phyloP scores from a whole-genome alignment of 2,888 invertebrate species.

The Tiliacea aurago region DNA sequence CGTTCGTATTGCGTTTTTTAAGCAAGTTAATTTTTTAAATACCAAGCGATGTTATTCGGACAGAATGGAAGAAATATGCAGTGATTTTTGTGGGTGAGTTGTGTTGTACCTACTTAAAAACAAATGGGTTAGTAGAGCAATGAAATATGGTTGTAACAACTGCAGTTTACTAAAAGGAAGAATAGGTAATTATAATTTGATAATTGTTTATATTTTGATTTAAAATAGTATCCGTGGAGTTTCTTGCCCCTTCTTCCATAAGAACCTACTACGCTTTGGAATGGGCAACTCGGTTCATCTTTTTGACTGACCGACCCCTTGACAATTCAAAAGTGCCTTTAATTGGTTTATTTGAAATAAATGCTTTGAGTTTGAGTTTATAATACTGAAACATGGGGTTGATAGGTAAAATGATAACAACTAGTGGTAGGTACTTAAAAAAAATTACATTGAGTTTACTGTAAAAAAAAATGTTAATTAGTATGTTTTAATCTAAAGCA shows the following conservation, averaged over 20 bases:
- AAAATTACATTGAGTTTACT: background rate
- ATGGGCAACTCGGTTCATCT: too few species aligned
- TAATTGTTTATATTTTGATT: too few species aligned
- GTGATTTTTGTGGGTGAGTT: conserved; percentile 13
- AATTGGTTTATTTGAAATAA: too few species aligned
- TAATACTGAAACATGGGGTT: background rate
- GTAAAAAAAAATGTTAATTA: conserved; percentile 13
- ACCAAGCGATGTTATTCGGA: conserved; percentile 40
- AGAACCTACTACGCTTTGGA: too few species aligned
- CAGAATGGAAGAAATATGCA: conserved; percentile 21
- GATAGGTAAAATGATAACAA: background rate
- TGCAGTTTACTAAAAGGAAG: background rate
- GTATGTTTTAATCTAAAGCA: conserved; percentile 9
- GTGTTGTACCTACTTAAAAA: background rate
- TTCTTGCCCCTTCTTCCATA: too few species aligned
- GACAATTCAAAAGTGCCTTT: too few species aligned
- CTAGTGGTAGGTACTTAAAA: too few species aligned
- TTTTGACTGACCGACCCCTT: too few species aligned
- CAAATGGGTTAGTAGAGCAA: conserved; percentile 22
- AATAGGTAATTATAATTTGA: background rate
- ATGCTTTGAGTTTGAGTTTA: too few species aligned
- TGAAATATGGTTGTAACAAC: background rate
- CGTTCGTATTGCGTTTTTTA: conserved; percentile 52
- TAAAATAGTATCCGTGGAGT: too few species aligned
- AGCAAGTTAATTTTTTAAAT: conserved; percentile 66